These are phyloP conservation scores for Leptopilina drosophilae DNA, from an alignment of 2,888 invertebrate species.

Conservation along the genomic window DNA sequence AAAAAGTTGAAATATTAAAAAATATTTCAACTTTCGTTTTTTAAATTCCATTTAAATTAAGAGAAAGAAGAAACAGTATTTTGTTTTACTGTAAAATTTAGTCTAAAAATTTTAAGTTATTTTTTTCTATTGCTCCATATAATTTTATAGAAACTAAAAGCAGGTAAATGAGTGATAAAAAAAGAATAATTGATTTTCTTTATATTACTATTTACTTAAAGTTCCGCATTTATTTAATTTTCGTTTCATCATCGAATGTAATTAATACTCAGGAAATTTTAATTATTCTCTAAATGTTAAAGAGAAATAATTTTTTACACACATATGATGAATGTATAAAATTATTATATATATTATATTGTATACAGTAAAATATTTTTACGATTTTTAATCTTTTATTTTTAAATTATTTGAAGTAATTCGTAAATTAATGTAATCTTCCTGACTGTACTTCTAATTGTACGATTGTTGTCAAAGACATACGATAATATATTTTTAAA, in stretches of 20 bases:
- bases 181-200: background rate
- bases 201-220: background rate
- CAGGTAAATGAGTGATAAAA: background rate
- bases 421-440: constrained; percentile 11
- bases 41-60: background rate
- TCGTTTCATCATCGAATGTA: background rate
- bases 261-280: constrained; percentile 34
- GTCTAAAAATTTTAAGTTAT: background rate
- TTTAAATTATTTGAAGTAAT: constrained; percentile 5
- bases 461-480: constrained; percentile 1
- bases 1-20: background rate
- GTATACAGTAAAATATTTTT: background rate
- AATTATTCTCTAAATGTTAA: background rate
- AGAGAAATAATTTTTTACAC: background rate
- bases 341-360: too few species aligned
- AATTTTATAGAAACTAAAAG: constrained; percentile 12
- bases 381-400: background rate
- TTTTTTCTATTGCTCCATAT: background rate
- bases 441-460: background rate
- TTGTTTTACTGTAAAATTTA: background rate
- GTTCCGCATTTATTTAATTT: constrained; percentile 12
- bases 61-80: constrained; percentile 14
- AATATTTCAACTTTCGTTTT: background rate
- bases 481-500: constrained; percentile 23
- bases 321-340: too few species aligned